These are phyloP conservation scores for Aphaenogaster ashmeadi DNA, from an alignment of 1,140 invertebrate genomes.

Conservation along the genomic window DNA sequence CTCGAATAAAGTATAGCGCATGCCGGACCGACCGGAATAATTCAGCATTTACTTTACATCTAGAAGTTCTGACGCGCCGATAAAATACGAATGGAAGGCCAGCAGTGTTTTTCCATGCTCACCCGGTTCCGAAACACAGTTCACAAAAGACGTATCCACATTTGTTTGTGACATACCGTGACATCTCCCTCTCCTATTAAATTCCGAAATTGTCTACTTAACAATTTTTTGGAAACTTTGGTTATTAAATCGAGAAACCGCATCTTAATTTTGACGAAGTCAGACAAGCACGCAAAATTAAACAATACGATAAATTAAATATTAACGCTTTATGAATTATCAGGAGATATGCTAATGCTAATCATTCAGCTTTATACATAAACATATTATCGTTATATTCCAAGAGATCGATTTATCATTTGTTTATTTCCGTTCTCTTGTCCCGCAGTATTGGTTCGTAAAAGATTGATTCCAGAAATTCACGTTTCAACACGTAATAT, in stretches of 20 bases:
- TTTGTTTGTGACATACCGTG: neutral
- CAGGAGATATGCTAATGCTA: neutral
- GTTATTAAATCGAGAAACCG: neutral
- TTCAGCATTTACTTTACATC: conserved; percentile 52
- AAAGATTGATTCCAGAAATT: neutral
- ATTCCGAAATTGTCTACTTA: neutral
- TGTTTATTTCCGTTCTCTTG: neutral
- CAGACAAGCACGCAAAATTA: neutral
- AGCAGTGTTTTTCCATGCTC: neutral
- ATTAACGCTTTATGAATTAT: neutral
- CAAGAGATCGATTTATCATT: neutral
- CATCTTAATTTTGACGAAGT: neutral
- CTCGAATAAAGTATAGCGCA: conserved; percentile 65
- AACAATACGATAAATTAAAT: neutral
- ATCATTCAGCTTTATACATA: neutral
- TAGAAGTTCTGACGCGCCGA: neutral
- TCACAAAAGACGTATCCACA: neutral
- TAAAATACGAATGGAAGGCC: conserved; percentile 32
- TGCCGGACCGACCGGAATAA: conserved; percentile 50
- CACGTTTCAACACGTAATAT: neutral
- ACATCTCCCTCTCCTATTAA: neutral
- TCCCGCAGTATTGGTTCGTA: neutral
- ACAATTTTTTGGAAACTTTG: neutral
- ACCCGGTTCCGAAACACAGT: neutral
- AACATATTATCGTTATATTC: neutral